Base-by-base conservation (phyloP, 2,888 invertebrate genomes). In the Cheilosia vernalis region DNA sequence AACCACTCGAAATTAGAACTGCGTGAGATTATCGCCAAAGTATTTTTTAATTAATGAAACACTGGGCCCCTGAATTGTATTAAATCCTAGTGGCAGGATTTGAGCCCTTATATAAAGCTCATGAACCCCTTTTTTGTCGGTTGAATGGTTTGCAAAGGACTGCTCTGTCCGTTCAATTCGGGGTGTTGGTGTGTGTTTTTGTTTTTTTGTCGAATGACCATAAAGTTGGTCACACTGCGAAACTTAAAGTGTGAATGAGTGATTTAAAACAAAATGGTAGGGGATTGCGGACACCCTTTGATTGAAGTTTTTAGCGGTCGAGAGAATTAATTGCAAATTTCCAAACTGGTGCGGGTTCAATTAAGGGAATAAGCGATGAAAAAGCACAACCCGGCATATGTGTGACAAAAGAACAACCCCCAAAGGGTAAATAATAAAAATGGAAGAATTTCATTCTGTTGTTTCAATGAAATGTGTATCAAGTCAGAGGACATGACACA, bases 1-100 rank as follows among this genome's bases (percentile, higher is more conserved):
- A 56, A 21, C 4, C 51, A 10, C 21, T 17, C 21, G 33, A 78
- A 60, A 69, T 64, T 64, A 56, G 42, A 67, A 83, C 27, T 56
- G 78, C 63, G 64, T 83, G 61, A 74, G 79, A 64, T 80, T 73
- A 79, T 79, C 74, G 69, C 58, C 51, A 49, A 84, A 84, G 79
- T 80, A 84, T 84, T 84, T 84, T 84, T 84, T 84, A 84, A 84
- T 84, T 84, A 84, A 79, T 40, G 47, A 17, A 66, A 74, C 69
- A 64, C 44, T 58, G 13, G 44, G 42, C 47, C 30, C 37, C 13
- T 40, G 30, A 13, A 53, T 19, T 60, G 6, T 40, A n/a, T 47
- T 42, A 9, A 51, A 58, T 67, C 40, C 37, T n/a, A n/a, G 30
- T 40, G 66, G 70, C 37, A 55, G 61, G 49, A 44, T 27, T 40